phyloP scores from a whole-genome alignment of 1,140 invertebrate species.

The Scaptodrosophila lebanonensis region DNA sequence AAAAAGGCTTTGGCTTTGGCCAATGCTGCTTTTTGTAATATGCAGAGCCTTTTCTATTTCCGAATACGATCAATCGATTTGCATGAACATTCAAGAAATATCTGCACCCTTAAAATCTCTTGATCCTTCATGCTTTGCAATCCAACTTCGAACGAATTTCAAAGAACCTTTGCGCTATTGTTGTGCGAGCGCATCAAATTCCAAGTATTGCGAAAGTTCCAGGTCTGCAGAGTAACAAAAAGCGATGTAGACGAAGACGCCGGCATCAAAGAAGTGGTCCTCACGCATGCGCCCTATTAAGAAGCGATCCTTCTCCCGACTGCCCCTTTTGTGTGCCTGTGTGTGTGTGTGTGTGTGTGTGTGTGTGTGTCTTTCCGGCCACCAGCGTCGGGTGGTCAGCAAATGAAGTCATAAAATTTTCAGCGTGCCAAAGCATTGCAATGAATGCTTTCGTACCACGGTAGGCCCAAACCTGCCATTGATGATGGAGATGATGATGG shows the following conservation, averaged over 20 bases:
- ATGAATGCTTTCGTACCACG: slow-evolving; percentile 44
- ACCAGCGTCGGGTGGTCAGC: slow-evolving; percentile 61
- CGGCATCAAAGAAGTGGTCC: slow-evolving; percentile 34
- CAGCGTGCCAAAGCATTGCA: slow-evolving; percentile 59
- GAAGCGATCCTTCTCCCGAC: slow-evolving; percentile 42
- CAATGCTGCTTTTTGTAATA: too few relatives aligned
- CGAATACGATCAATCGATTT: too few relatives aligned
- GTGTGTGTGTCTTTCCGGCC: slow-evolving; percentile 30
- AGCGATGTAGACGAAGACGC: slow-evolving; percentile 7
- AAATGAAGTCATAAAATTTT: slow-evolving; percentile 76
- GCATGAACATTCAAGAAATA: slow-evolving; percentile 17
- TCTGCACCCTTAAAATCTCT: too few relatives aligned
- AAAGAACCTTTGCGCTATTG: slow-evolving; percentile 66
- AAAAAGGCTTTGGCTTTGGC: too few relatives aligned
- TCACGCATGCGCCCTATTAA: slow-evolving; percentile 52
- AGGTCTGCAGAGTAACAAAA: slow-evolving; percentile 34
- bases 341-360: slow-evolving; percentile 19
- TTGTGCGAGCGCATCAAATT: slow-evolving; percentile 67
- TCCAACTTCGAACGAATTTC: slow-evolving; percentile 58
- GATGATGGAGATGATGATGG: slow-evolving; percentile 69
- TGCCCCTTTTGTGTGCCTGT: slow-evolving; percentile 15
- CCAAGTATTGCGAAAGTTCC: slow-evolving; percentile 64
- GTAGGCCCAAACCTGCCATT: slow-evolving; percentile 68
- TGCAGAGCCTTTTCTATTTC: too few relatives aligned
- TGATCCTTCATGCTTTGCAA: too few relatives aligned